A percentile compares a stretch with the other conserved stretches of the same genome.
These are phyloP conservation scores for Ariopsis seemanni DNA, from an alignment of 2,113 vertebrate species.

Conservation along the genomic window DNA sequence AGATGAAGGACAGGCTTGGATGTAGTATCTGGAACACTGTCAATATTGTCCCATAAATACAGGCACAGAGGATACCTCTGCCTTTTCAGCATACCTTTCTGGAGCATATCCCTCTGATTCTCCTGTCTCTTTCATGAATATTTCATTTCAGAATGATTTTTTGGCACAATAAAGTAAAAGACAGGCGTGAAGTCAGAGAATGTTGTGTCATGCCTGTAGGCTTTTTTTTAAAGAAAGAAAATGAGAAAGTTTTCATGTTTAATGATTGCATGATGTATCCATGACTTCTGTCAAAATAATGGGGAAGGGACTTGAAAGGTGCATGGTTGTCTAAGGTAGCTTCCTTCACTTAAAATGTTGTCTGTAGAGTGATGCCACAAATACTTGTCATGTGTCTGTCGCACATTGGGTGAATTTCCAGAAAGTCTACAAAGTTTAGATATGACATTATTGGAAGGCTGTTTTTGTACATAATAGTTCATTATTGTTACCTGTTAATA, in stretches of 20 bases:
- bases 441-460: not conserved
- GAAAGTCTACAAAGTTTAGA: not conserved
- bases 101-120: constrained; percentile 63
- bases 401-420: not conserved
- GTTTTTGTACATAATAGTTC: not conserved
- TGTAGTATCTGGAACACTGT: constrained; percentile 61
- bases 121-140: constrained; percentile 70
- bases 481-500: not conserved
- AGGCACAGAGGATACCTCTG: constrained; percentile 37
- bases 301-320: constrained; percentile 44
- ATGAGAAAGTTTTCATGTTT: constrained; percentile 53
- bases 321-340: constrained; percentile 31
- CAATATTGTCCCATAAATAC: constrained; percentile 58
- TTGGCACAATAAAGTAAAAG: constrained; percentile 32
- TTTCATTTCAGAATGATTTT: constrained; percentile 71
- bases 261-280: constrained; percentile 66
- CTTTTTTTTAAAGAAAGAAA: constrained; percentile 51
- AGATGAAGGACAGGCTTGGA: constrained; percentile 56
- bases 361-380: not conserved
- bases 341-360: not conserved
- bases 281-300: constrained; percentile 50
- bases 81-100: constrained; percentile 45
- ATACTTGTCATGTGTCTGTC: not conserved
- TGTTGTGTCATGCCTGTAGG: constrained; percentile 57
- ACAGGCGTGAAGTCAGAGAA: constrained; percentile 6